Base-by-base conservation (phyloP, 2,888 invertebrate genomes). In the Parelbella ahira region DNA sequence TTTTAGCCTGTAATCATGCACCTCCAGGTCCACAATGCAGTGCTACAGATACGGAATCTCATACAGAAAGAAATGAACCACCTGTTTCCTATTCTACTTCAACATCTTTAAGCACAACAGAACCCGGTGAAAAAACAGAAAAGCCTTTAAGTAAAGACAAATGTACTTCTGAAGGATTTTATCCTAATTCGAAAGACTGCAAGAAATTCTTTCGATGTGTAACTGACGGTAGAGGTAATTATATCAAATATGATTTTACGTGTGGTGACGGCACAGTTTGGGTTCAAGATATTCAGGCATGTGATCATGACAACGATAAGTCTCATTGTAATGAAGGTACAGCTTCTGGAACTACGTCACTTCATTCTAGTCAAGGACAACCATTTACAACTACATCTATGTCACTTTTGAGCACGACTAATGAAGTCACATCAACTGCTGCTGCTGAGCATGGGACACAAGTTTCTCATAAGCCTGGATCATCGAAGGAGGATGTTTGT, bases 1-100 rank as follows among this genome's bases (percentile, higher is more conserved):
- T 90, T 44, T 82, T 90, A 63, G 90, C 92, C 11, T 94, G 94
- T 64, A 93, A 94, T 69, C 90, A 94, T 63, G 38, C 21, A 18
- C 24, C 48, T 6, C 8, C 32, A n/a, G 11, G 24, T 19, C 18
- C 9, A 4, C 18, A 39, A 1, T 39, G 39, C 4, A 20, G 12
- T 10, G n/a, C 12, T 7, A 7, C 11, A 5, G 9, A 7, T 9
- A 9, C 9, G 1, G 19, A 27, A 27, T 20, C 27, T 20, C 20
- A 41, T n/a, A 9, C n/a, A 25, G 19, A 9, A 4, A 33, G 6
- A n/a, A 9, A n/a, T 3, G 32, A 12, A 11, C 12, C 18, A 7
- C 15, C 15, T 8, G 6, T 29, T 33, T 20, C 25, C n/a, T 8
- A 18, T 13, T 8, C 44, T 20, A 18, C 41, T 4, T 28, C 33